A percentile compares a stretch with the other conserved stretches of the same genome.
These are phyloP conservation scores for Gymnogyps californianus DNA, from an alignment of 2,113 vertebrate species.

Conservation along the genomic window DNA sequence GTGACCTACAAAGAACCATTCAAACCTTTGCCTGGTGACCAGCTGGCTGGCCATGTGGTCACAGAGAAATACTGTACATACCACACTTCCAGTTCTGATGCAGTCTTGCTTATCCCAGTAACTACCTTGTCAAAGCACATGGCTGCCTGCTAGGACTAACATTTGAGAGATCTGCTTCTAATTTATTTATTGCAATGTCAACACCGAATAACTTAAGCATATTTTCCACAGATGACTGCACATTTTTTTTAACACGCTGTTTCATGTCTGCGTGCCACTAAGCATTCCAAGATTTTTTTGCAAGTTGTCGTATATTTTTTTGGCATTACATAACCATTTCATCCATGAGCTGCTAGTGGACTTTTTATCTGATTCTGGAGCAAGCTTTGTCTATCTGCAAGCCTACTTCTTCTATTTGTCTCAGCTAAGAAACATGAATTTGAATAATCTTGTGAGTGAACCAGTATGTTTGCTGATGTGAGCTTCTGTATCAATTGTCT, in stretches of 20 bases:
- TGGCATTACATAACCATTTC: slow-evolving; percentile 34
- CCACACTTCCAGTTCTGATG: neutral
- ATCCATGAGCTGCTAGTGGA: neutral
- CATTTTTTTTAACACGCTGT: slow-evolving; percentile 38
- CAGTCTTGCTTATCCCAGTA: neutral
- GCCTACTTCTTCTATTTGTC: neutral
- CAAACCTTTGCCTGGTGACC: neutral
- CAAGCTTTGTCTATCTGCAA: neutral
- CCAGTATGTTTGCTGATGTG: neutral
- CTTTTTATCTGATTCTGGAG: neutral
- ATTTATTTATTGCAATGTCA: slow-evolving; percentile 50
- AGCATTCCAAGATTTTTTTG: slow-evolving; percentile 43
- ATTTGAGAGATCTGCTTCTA: slow-evolving; percentile 15
- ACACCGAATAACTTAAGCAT: slow-evolving; percentile 54
- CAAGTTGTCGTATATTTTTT: slow-evolving; percentile 42
- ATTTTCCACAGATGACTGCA: slow-evolving; percentile 55
- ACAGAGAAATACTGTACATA: neutral
- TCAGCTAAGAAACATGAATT: neutral
- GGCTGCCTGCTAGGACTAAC: slow-evolving; percentile 45
- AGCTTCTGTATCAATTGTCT: neutral
- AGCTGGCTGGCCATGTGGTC: neutral
- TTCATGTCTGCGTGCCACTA: slow-evolving; percentile 20
- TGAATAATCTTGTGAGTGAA: neutral
- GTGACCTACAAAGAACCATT: neutral
- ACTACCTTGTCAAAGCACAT: neutral